phyloP scores from a whole-genome alignment of 2,888 invertebrate species.

The Caenorhabditis drosophilae region DNA sequence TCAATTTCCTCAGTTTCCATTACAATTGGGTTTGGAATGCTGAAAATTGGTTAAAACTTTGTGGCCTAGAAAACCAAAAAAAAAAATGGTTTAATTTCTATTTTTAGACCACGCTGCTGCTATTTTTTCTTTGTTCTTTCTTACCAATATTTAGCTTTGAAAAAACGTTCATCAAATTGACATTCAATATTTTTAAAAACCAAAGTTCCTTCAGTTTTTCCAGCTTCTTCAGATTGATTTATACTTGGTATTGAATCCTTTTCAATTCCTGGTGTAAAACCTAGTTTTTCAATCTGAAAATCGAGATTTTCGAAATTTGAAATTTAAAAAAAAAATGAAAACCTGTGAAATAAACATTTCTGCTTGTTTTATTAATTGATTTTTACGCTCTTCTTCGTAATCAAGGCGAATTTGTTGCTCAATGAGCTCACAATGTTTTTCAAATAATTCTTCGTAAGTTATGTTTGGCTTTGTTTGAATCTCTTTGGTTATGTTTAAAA shows the following conservation, averaged over 20 bases:
- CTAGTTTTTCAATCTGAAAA: constrained; percentile 28
- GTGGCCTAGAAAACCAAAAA: no score
- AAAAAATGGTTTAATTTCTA: no score
- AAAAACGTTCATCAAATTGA: constrained; percentile 1
- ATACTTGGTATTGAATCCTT: constrained; percentile 15
- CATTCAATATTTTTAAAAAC: constrained; percentile 2
- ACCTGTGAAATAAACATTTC: constrained; percentile 22
- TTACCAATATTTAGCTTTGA: constrained; percentile 3
- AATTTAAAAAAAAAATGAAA: no score
- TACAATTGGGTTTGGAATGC: no score
- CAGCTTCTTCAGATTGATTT: not conserved
- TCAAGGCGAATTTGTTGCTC: constrained; percentile 15
- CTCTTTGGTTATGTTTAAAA: constrained; percentile 10
- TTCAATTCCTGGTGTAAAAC: constrained; percentile 23
- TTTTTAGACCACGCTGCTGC: no score
- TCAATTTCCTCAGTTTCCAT: not conserved
- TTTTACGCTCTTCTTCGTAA: constrained; percentile 11
- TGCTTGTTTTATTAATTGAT: constrained; percentile 4
- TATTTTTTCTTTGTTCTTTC: no score
- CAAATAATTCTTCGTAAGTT: constrained; percentile 21
- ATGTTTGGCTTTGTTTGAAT: constrained; percentile 1
- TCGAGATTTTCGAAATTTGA: not conserved
- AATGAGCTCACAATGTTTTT: constrained; percentile 16
- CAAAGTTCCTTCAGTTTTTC: not conserved
- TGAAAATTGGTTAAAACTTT: no score